phyloP scores from a whole-genome alignment of 2,113 vertebrate genomes.

The Petroica traversi region DNA sequence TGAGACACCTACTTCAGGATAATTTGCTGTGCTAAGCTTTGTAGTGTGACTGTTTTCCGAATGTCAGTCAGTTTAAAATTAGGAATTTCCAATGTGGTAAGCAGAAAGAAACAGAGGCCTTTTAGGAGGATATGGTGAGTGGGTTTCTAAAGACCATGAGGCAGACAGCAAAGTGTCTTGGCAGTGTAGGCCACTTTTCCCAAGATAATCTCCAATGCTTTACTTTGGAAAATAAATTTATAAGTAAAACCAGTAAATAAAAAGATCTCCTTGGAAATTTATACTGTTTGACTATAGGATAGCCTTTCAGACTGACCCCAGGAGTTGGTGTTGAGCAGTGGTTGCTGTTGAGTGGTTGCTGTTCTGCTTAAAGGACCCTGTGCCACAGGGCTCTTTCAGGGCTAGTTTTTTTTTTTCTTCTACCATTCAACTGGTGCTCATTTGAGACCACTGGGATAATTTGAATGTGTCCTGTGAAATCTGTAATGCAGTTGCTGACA shows the following conservation, averaged over 20 bases:
- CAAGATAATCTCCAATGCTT: neutral
- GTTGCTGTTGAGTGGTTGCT: neutral
- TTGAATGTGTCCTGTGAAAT: neutral
- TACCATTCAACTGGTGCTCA: neutral
- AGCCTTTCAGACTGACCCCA: neutral
- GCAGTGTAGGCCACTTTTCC: neutral
- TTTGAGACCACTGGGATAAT: neutral
- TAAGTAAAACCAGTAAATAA: neutral
- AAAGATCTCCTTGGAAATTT: neutral
- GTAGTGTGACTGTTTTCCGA: neutral
- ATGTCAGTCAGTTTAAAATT: neutral
- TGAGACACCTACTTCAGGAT: neutral
- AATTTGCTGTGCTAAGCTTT: neutral
- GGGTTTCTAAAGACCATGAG: neutral
- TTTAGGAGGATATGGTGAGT: neutral
- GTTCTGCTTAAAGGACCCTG: neutral
- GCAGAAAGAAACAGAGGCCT: neutral
- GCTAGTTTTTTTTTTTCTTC: neutral
- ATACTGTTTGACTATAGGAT: neutral
- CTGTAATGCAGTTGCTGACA: neutral
- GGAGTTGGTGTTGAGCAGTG: neutral
- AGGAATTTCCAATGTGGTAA: neutral
- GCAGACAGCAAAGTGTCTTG: conserved; percentile 4
- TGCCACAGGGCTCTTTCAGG: neutral
- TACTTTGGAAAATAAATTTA: neutral